Evolutionary conservation across 2,888 invertebrate genomes (phyloP), one percentile per base, ranked within the genome.

Genomic region (Hypercompe scribonia): DNA sequence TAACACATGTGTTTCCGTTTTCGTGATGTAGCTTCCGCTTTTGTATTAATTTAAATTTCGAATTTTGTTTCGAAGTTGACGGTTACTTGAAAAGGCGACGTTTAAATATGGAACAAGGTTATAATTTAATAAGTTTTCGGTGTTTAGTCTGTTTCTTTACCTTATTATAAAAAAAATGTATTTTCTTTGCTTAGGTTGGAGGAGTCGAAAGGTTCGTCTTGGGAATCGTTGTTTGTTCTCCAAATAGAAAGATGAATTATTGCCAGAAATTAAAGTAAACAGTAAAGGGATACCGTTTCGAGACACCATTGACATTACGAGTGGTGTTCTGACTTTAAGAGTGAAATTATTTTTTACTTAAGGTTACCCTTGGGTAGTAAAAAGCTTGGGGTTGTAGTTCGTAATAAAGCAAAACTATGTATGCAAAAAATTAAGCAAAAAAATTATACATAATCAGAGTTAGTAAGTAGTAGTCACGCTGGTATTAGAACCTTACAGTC

Each of bases 1-100:
- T 69, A 71, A 71, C 74, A 72, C 58, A 65, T 75, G 74, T 68
- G 65, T 75, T 71, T 75, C 74, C 74, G 74, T 39, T 74, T 74
- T 70, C 67, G 67, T 74, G 68, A 69, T 24, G 71, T 65, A 34
- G 36, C 68, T 69, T 65, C 71, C 71, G 70, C 36, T 71, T 74
- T 68, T 42, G 65, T 74, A 74, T 71, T 67, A 70, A 63, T 70
- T 71, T 74, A 68, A 74, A 71, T 74, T 70, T 74, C 64, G 66
- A 74, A 69, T 65, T 69, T 69, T 73, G 69, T 73, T 64, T 65
- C 42, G 54, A 72, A 72, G 18, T 72, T 31, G 33, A 68, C 61
- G 61, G 42, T 67, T 50, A 31, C 42, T 66, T 66, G 31, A 66
- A 46, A 46, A 42, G 28, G 28, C 7, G 18, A 24, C 24, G 65